These are phyloP conservation scores for Dorcus parallelipipedus DNA, from an alignment of 2,888 invertebrate species.

Conservation along the genomic window DNA sequence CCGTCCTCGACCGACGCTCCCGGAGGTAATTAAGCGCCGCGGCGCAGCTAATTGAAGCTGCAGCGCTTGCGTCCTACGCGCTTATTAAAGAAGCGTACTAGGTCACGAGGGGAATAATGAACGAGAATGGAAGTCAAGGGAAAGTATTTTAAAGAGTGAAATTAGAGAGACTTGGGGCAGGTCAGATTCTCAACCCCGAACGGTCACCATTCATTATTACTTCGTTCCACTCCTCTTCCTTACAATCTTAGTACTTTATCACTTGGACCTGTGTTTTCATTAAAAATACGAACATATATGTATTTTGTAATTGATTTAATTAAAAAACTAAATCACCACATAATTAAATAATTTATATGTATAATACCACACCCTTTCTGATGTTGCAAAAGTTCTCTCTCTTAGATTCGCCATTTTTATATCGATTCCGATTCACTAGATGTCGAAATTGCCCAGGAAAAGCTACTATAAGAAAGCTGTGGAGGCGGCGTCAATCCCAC, in stretches of 20 bases:
- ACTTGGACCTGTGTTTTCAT: no score
- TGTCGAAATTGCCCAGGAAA: slow-evolving; percentile 39
- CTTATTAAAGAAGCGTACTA: slow-evolving; percentile 47
- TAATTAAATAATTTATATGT: no score
- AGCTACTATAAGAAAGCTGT: slow-evolving; percentile 26
- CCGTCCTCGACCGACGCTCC: slow-evolving; percentile 45
- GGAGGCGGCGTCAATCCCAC: slow-evolving; percentile 39
- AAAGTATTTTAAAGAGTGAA: slow-evolving; percentile 50
- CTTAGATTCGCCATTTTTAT: slow-evolving; percentile 40
- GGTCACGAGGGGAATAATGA: slow-evolving; percentile 49
- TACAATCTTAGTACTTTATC: no score
- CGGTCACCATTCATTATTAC: slow-evolving; percentile 29
- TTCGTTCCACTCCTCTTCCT: background rate
- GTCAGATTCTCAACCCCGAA: slow-evolving; percentile 38
- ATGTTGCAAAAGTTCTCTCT: background rate
- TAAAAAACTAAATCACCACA: no score
- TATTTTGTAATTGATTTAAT: no score
- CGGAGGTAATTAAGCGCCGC: slow-evolving; percentile 48
- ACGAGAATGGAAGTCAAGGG: slow-evolving; percentile 46
- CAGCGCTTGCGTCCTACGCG: slow-evolving; percentile 42
- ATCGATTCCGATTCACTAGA: slow-evolving; percentile 44
- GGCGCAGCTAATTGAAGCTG: slow-evolving; percentile 47
- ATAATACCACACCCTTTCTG: no score
- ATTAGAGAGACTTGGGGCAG: slow-evolving; percentile 48
- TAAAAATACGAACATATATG: no score